A percentile compares a stretch with the other conserved stretches of the same genome.
Conservation (phyloP, 2,113 vertebrate genomes). For the Syngnathus floridae region DNA sequence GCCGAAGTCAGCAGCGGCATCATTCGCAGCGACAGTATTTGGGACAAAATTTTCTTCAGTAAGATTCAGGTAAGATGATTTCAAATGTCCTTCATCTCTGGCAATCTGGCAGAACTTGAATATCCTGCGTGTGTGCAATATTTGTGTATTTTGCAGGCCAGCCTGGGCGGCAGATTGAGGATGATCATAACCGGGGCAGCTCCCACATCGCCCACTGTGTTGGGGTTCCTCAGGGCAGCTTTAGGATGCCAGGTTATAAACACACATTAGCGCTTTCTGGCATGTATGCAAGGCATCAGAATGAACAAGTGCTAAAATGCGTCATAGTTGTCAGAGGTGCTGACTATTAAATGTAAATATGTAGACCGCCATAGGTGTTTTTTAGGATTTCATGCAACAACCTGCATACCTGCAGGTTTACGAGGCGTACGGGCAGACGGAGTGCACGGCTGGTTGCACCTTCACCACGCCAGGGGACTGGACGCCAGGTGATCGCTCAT, state of each 20-base stretch:
- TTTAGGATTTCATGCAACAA: too few relatives aligned
- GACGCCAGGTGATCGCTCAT: constrained; percentile 81
- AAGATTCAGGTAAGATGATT: constrained; percentile 82
- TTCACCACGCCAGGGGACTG: constrained; percentile 97
- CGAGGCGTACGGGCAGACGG: constrained; percentile 96
- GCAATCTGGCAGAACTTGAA: not conserved
- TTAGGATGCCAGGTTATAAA: constrained; percentile 88
- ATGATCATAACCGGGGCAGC: constrained; percentile 97
- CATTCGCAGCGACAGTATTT: constrained; percentile 88
- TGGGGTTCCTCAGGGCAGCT: constrained; percentile 90
- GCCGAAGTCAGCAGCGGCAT: constrained; percentile 87
- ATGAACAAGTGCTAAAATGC: too few relatives aligned
- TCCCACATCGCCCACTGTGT: constrained; percentile 83
- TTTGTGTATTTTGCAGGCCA: constrained; percentile 69
- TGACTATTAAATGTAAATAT: too few relatives aligned
- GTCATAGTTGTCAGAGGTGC: too few relatives aligned
- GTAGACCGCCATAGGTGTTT: too few relatives aligned
- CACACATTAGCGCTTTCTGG: not conserved
- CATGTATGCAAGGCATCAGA: too few relatives aligned
- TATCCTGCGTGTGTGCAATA: not conserved
- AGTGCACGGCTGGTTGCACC: constrained; percentile 96
- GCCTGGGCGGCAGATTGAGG: constrained; percentile 83
- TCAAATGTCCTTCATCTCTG: not conserved
- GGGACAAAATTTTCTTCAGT: constrained; percentile 94
- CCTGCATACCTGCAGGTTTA: constrained; percentile 76